Evolutionary conservation across 2,888 invertebrate species (phyloP).

Genomic region (Rhagonycha fulva): DNA sequence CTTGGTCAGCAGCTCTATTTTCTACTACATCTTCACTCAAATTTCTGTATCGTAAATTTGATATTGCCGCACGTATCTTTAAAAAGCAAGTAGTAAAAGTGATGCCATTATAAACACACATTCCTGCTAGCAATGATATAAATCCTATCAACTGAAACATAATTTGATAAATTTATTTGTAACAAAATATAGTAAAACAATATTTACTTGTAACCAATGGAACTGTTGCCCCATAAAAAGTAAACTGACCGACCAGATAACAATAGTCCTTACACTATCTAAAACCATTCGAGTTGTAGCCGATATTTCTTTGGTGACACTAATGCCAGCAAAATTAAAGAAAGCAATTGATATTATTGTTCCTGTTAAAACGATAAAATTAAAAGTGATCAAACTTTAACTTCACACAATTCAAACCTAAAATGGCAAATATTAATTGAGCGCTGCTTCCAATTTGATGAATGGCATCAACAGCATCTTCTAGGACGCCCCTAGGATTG

Average conservation of each 20-base stretch:
- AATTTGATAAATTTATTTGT: not conserved
- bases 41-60: constrained; percentile 35
- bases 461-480: constrained; percentile 85
- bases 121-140: constrained; percentile 74
- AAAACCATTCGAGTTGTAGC: constrained; percentile 91
- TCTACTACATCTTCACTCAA: constrained; percentile 48
- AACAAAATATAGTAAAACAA: not conserved
- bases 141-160: constrained; percentile 73
- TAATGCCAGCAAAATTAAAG: constrained; percentile 91
- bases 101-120: constrained; percentile 76
- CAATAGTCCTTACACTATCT: constrained; percentile 79
- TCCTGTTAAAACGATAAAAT: constrained; percentile 57
- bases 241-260: constrained; percentile 88
- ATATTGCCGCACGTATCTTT: constrained; percentile 35
- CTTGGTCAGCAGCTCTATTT: constrained; percentile 47
- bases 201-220: constrained; percentile 69
- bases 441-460: constrained; percentile 74
- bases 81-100: constrained; percentile 41
- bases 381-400: not conserved
- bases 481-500: constrained; percentile 75
- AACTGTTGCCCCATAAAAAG: constrained; percentile 78
- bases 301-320: constrained; percentile 90
- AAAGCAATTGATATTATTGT: constrained; percentile 87
- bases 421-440: constrained; percentile 65
- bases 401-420: constrained; percentile 6